These are phyloP conservation scores for Sebastes wilsoni DNA, from an alignment of 2,797 vertebrate species.

Conservation along the genomic window DNA sequence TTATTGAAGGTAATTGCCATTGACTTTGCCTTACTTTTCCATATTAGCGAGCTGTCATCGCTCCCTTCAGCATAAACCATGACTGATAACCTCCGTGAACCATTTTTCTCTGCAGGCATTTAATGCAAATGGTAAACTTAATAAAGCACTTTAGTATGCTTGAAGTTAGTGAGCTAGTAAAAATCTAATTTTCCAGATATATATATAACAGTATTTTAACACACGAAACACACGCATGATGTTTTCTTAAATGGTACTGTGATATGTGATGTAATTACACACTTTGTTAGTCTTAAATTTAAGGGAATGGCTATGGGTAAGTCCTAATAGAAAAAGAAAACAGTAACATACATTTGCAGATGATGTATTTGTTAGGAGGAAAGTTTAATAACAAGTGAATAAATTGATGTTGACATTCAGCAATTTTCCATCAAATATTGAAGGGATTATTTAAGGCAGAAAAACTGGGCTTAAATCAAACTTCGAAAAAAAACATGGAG, in stretches of 20 bases:
- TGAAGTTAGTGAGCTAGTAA: not conserved
- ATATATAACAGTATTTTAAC: not conserved
- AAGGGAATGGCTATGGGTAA: not conserved
- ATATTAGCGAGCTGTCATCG: not conserved
- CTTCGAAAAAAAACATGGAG: not conserved
- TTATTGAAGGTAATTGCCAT: not conserved
- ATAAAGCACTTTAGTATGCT: not conserved
- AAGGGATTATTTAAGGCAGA: not conserved
- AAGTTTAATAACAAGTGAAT: not conserved
- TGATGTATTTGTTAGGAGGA: not conserved
- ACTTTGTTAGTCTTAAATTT: not conserved
- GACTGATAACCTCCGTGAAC: not conserved
- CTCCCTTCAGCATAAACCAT: not conserved
- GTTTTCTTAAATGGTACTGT: not conserved
- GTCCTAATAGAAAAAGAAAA: not conserved
- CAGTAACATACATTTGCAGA: not conserved
- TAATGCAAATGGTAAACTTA: not conserved
- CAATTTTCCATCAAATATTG: not conserved
- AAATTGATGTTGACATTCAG: not conserved
- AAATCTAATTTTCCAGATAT: not conserved
- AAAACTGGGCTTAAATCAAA: conserved; percentile 14
- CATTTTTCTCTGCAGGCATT: not conserved
- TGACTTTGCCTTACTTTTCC: not conserved
- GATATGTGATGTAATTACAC: not conserved
- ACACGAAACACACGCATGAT: not conserved